Base-by-base conservation (phyloP, 1,140 invertebrate species). In the Trypoxylus dichotomus region DNA sequence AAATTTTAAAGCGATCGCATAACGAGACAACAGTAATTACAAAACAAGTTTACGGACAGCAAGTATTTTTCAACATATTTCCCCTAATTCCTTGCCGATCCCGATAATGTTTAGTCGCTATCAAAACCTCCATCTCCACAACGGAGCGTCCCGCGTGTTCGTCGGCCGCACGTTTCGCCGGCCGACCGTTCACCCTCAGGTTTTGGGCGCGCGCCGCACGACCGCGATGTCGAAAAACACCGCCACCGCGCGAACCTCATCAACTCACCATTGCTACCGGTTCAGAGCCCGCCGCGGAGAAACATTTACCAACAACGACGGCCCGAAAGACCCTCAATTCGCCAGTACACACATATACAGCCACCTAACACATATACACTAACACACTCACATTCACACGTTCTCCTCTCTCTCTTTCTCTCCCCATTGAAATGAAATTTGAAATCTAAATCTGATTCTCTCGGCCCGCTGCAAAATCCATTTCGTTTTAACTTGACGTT, bases 381-480 rank as follows among this genome's bases (percentile, higher is more conserved):
- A 47, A 80, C 74, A 82, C 82, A 78, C 82, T 79, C 82, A 68
- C 60, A 68, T 29, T 68, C 21, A 25, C 27, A 27, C 24, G 15
- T 15, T 24, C 60, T 29, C 21, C 27, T 11, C 60, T 68, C 60
- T 80, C 82, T 80, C 81, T 80, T 82, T 27, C 60, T 63, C 21
- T 63, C 76, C 83, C 83, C 82, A 82, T 85, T 83, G 88, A 81
- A 83, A 82, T 80, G 78, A 84, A 83, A 83, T 83, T 84, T 82
- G 78, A 83, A 84, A 84, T 85, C 83, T 82, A 84, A 85, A 84
- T 88, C 87, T 87, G 86, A 85, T 88, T 87, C 86, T 87, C 86
- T 86, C 86, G 85, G 87, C 87, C 88, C 86, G 87, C 85, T 87
- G 88, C 86, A 87, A 85, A 85, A 85, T 84, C 84, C 83, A 85